Base-by-base conservation (phyloP, 2,888 invertebrate genomes). In the Nipponacmea schrenckii region DNA sequence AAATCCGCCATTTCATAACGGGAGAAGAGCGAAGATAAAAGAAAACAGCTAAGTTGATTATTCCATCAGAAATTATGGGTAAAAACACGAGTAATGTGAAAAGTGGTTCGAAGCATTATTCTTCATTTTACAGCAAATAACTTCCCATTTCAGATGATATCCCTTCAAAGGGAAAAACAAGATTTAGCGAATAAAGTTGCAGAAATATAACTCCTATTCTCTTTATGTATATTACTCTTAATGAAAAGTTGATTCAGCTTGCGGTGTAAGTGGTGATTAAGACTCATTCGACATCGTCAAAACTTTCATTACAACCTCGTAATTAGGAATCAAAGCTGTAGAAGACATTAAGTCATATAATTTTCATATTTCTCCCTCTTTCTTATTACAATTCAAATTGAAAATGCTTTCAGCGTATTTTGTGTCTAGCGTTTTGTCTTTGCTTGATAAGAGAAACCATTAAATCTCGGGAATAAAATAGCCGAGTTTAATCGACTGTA, bases 351-450 rank as follows among this genome's bases (percentile, higher is more conserved):
- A 56, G 24, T 56, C 20, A 56, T 56, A 56, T 56, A 24, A 56
- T 56, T 56, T 56, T 56, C 20, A 56, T 56, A 56, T 56, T 56
- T 56, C 56, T 56, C 14, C 56, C 20, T 56, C 20, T 56, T 56
- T 56, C 56, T 56, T 56, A 56, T 24, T 56, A 56, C 20, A 24
- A 56, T 24, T 56, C 56, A 56, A 56, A 56, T 56, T 56, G 56
- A 56, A 56, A 56, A 56, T 56, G 56, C 56, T 56, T 56, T 56
- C 56, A 56, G 56, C 56, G 24, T 12, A 56, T 56, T 56, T 56
- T 20, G 56, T 56, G 20, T 56, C 56, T 56, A 56, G 20, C 20
- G 24, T 56, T 56, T 56, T 20, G 24, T 24, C 24, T 56, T 24
- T 20, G 20, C 56, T 24, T 24, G 24, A 24, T 24, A 56, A 56